Conservation (phyloP, 2,797 vertebrate species). For the Rhabdomys pumilio region DNA sequence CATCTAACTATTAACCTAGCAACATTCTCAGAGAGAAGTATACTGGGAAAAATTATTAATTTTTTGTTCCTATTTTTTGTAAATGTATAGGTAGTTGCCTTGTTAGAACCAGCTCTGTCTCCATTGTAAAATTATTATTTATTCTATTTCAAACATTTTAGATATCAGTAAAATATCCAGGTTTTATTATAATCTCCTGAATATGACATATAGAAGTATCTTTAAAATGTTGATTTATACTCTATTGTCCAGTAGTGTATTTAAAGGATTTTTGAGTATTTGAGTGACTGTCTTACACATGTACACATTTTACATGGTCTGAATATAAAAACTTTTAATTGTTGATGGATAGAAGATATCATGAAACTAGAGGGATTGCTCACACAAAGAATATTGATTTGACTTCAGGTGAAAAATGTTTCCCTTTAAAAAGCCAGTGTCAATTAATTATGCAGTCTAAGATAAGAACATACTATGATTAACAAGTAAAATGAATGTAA, state of each 20-base stretch:
- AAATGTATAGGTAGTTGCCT: neutral
- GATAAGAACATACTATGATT: neutral
- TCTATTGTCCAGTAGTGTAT: neutral
- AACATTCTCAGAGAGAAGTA: neutral
- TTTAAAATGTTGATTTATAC: neutral
- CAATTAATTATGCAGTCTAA: neutral
- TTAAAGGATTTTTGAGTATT: neutral
- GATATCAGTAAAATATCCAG: neutral
- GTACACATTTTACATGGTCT: neutral
- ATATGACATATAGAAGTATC: neutral
- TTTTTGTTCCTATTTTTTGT: neutral
- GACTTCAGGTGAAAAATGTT: neutral
- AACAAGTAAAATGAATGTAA: neutral
- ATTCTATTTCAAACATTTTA: neutral
- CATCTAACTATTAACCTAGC: neutral
- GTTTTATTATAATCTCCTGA: neutral
- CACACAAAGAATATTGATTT: neutral
- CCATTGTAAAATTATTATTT: neutral
- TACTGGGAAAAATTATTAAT: neutral
- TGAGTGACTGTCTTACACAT: neutral
- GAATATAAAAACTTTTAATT: neutral
- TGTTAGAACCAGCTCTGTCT: neutral
- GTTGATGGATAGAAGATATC: neutral
- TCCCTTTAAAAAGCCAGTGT: neutral
- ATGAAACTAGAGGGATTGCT: neutral